Base-by-base conservation (phyloP, 2,113 vertebrate species). In the Lutjanus erythropterus region DNA sequence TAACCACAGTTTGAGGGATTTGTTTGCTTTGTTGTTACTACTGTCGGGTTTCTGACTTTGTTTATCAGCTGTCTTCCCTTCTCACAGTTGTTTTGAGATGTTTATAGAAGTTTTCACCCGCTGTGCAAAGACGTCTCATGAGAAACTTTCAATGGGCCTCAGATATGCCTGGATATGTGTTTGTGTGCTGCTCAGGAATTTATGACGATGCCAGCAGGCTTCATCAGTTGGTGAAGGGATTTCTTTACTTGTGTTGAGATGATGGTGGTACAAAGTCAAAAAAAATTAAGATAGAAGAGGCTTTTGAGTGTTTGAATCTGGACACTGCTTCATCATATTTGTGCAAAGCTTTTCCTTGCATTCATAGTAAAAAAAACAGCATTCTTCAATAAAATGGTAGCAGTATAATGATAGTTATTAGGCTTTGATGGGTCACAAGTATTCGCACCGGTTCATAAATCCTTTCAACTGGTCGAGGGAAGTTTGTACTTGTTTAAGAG, bases 31-130 rank as follows among this genome's bases (percentile, higher is more conserved):
- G n/a, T 16, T 3, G 8, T 66, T 49, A 8, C 21, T 53, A 3
- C 25, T 15, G 25, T 62, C 3, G 18, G 27, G 10, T 52, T 41
- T 53, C 8, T 37, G 12, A 25, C 14, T 44, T 46, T 31, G 10
- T 88, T 87, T 39, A 80, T 80, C 70, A 69, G 86, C 78, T 55
- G 83, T 83, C 69, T 49, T 71, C 4, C 21, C 12, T 5, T 55
- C 37, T 46, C 15, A 16, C 23, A 19, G 80, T 33, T 73, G 7
- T 29, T 7, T 1, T 6, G 18, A 19, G 5, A 21, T 18, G 50
- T 81, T 42, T 52, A 47, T 19, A 21, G 77, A n/a, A n/a, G n/a
- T n/a, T 81, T 84, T 60, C 46, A 67, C 50, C 44, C 12, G 2
- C 23, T 21, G 58, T 27, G 21, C 10, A 42, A 46, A 76, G 0